Evolutionary conservation across 2,888 invertebrate genomes (phyloP).

Genomic region (Macrosoma leucophasiata): DNA sequence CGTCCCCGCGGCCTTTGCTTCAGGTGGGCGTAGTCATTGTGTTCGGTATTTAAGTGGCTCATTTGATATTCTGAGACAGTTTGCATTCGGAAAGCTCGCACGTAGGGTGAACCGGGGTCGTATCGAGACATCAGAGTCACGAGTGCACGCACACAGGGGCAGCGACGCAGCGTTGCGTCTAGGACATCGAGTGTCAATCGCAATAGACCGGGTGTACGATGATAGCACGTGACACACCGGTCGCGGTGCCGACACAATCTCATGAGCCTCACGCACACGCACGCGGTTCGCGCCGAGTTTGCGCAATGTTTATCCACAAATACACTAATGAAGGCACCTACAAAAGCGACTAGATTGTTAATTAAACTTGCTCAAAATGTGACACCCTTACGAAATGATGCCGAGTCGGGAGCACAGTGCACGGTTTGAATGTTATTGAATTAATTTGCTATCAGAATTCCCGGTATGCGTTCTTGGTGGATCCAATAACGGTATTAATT

Average conservation of each 20-base stretch:
- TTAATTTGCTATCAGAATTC: constrained; percentile 74
- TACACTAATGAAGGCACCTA: constrained; percentile 75
- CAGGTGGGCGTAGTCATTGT: constrained; percentile 72
- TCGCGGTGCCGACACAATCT: constrained; percentile 14
- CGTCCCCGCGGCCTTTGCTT: constrained; percentile 65
- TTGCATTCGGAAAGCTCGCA: constrained; percentile 67
- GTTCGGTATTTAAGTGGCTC: constrained; percentile 72
- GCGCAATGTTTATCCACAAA: constrained; percentile 73
- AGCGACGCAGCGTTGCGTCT: constrained; percentile 15
- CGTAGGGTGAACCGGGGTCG: constrained; percentile 46
- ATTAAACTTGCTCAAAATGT: constrained; percentile 76
- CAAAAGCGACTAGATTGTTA: constrained; percentile 75
- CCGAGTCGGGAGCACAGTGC: constrained; percentile 64
- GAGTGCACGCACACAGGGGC: constrained; percentile 31
- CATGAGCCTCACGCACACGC: constrained; percentile 44
- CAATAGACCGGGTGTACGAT: constrained; percentile 34
- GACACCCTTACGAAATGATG: constrained; percentile 73
- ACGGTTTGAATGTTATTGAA: constrained; percentile 71
- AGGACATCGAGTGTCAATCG: constrained; percentile 27
- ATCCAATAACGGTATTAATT: constrained; percentile 59
- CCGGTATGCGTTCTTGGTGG: constrained; percentile 59
- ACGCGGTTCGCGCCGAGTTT: constrained; percentile 49
- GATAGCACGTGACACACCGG: constrained; percentile 39
- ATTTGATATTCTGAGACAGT: constrained; percentile 74
- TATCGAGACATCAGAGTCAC: constrained; percentile 53